Base-by-base conservation (phyloP, 2,888 invertebrate genomes). In the Drosophila stalkeri region DNA sequence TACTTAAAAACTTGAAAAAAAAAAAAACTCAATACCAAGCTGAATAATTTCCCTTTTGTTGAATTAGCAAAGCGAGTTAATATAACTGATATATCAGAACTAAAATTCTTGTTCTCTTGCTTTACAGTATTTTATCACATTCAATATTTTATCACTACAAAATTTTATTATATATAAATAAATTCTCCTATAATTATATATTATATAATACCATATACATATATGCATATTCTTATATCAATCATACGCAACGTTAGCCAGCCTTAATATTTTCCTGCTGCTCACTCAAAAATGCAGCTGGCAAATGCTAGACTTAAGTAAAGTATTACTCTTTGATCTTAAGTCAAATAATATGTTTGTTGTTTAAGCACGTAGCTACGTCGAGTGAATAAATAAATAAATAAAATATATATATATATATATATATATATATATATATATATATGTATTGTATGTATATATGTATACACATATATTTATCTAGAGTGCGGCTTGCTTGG, bases 281-380 rank as follows among this genome's bases (percentile, higher is more conserved):
- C 7, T 4, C 8, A 9, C 8, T 47, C 2, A 6, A 5, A 4
- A 31, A 2, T 35, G 18, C 52, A 35, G 35, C n/a, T 18, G 18
- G 7, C 35, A 14, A 27, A 9, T n/a, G 23, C 39, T 23, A 5
- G 20, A 39, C 16, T 54, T 39, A 23, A n/a, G n/a, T n/a, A 16
- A 39, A 20, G 20, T 23, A 23, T 23, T 37, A 23, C 35, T 5
- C 16, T n/a, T 18, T 33, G 12, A 33, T 18, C 51, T 18, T 18
- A 33, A 51, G 11, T 33, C n/a, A 54, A 39, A 54, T 54, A 54
- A n/a, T 39, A n/a, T 54, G 11, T 49, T 49, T 31, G 12, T 43
- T 33, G 16, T 35, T 23, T 20, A 23, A 44, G 44, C 23, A 44
- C 33, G 35, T 4, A 46, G 11, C 37, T 18, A 18, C 18, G 20